Percentiles rank a stretch among this genome's conserved stretches.
These are phyloP conservation scores for Hirudinaria manillensis DNA, from an alignment of 2,888 invertebrate species.

Conservation along the genomic window DNA sequence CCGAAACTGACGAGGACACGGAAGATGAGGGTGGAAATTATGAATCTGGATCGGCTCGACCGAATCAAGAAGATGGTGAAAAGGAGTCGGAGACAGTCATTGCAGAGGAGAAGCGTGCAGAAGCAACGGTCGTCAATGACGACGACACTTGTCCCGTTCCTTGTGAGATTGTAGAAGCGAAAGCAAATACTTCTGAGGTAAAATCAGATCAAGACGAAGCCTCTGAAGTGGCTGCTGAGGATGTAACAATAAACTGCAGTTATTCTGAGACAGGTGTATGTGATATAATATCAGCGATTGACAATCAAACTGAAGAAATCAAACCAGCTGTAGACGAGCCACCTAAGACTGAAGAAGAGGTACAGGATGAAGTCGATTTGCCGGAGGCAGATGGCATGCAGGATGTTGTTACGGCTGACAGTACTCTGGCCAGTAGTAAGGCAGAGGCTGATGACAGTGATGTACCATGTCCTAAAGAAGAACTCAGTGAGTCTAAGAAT, in stretches of 20 bases:
- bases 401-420: slow-evolving; percentile 1
- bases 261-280: too few relatives aligned
- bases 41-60: slow-evolving; percentile 27
- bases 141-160: neutral
- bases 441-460: neutral
- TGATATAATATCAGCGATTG: too few relatives aligned
- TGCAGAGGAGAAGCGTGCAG: neutral
- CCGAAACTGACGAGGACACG: neutral
- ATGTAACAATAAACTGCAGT: too few relatives aligned
- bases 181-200: too few relatives aligned
- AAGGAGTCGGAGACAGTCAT: neutral
- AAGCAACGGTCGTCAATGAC: neutral
- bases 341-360: neutral
- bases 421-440: neutral
- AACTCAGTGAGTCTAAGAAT: neutral
- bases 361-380: neutral
- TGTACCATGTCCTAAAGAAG: neutral
- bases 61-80: slow-evolving; percentile 21
- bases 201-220: too few relatives aligned
- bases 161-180: neutral
- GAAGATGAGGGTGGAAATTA: neutral
- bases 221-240: too few relatives aligned
- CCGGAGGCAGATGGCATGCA: neutral
- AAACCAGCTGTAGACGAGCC: too few relatives aligned
- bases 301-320: too few relatives aligned